Percentiles rank a stretch among this genome's conserved stretches.
phyloP scores from a whole-genome alignment of 64 coral and sea anemone species.

The Montipora sp. region DNA sequence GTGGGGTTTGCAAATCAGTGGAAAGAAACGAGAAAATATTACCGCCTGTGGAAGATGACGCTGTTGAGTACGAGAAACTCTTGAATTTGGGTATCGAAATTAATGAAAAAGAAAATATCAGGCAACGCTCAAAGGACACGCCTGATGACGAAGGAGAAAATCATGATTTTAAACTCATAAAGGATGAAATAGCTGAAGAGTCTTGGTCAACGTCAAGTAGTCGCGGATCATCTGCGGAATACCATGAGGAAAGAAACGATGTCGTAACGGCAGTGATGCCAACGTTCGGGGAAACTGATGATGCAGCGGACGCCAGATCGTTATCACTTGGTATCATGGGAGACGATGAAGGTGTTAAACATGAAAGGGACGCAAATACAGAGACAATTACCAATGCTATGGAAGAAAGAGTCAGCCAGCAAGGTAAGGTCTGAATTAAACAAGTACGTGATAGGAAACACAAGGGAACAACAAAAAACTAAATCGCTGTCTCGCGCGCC shows the following conservation, averaged over 20 bases:
- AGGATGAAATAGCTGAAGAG: background rate
- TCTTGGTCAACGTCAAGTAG: constrained; percentile 24
- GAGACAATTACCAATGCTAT: background rate
- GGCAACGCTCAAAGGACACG: background rate
- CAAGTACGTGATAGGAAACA: too few species aligned
- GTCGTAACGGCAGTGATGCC: constrained; percentile 3
- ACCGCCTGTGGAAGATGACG: background rate
- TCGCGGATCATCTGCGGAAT: background rate
- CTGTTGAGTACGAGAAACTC: background rate
- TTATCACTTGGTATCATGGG: background rate
- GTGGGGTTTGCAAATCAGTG: background rate
- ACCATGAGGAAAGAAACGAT: background rate
- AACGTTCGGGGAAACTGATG: background rate
- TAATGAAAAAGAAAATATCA: background rate
- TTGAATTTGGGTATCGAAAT: background rate
- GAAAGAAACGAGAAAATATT: background rate
- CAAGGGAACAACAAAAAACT: too few species aligned
- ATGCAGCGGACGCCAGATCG: background rate
- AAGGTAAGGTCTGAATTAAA: background rate
- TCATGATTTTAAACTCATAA: background rate
- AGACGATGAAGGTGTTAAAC: background rate
- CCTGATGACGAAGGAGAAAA: background rate
- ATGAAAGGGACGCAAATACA: background rate
- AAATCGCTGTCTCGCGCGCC: too few species aligned
- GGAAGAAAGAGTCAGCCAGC: background rate